These are phyloP conservation scores for Phacellophora camtschatica DNA, from an alignment of 30 jellyfish, hydroid and myxozoan species.

Conservation along the genomic window DNA sequence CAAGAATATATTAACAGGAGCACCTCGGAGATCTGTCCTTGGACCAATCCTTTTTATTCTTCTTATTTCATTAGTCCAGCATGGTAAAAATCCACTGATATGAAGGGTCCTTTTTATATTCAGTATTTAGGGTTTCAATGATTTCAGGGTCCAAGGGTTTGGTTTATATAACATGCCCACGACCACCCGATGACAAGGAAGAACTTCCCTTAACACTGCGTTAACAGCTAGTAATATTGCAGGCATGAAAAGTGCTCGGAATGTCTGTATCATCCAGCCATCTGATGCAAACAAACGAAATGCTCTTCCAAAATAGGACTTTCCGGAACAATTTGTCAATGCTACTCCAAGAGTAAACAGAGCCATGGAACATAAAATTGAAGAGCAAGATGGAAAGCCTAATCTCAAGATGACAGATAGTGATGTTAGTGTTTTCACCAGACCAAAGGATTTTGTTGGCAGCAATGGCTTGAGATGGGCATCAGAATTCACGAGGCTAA, in stretches of 20 bases:
- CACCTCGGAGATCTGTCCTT: too few relatives aligned
- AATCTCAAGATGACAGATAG: neutral
- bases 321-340: neutral
- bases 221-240: too few relatives aligned
- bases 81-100: too few relatives aligned
- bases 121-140: too few relatives aligned
- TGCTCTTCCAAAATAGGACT: neutral
- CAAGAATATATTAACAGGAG: too few relatives aligned
- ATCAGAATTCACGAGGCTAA: neutral
- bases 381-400: neutral
- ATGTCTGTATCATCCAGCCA: neutral
- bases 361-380: neutral
- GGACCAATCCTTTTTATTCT: too few relatives aligned
- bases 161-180: too few relatives aligned
- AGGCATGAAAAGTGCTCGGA: constrained; percentile 7
- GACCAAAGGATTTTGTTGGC: neutral
- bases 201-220: too few relatives aligned
- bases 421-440: neutral
- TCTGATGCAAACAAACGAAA: neutral
- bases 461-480: constrained; percentile 3
- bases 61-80: too few relatives aligned
- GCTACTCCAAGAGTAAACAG: constrained; percentile 6
- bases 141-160: too few relatives aligned
- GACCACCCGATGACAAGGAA: too few relatives aligned
- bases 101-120: too few relatives aligned